These are phyloP conservation scores for Loxodonta africana DNA, from an alignment of 2,113 vertebrate species.

Conservation along the genomic window DNA sequence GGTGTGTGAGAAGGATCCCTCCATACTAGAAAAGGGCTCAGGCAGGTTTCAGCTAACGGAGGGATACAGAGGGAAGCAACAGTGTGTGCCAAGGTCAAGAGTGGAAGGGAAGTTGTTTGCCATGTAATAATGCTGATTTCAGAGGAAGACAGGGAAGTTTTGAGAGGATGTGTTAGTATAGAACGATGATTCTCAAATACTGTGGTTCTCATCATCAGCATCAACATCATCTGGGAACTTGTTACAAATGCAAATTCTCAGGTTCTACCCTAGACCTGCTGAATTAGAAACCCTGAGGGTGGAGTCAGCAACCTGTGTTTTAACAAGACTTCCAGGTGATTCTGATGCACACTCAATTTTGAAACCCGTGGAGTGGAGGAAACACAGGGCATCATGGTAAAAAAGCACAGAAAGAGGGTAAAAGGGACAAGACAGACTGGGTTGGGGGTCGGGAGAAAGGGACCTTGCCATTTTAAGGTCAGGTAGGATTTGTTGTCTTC, in stretches of 20 bases:
- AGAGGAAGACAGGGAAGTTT: neutral
- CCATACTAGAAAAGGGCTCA: neutral
- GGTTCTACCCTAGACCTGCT: too few species aligned
- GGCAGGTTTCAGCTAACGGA: neutral
- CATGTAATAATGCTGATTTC: neutral
- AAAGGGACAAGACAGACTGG: neutral
- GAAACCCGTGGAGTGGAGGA: neutral
- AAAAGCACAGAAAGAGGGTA: neutral
- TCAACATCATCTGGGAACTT: too few species aligned
- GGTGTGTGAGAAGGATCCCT: neutral
- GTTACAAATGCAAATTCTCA: too few species aligned
- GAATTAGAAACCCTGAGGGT: neutral
- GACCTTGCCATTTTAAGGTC: neutral
- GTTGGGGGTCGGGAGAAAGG: too few species aligned
- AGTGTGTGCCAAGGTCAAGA: neutral
- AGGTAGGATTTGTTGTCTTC: neutral
- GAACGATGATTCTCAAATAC: neutral
- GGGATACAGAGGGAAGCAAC: neutral
- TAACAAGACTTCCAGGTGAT: neutral
- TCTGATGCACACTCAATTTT: neutral
- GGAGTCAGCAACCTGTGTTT: neutral
- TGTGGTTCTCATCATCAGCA: too few species aligned
- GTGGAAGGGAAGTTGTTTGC: neutral
- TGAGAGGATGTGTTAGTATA: neutral
- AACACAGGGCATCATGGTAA: neutral